A percentile compares a stretch with the other conserved stretches of the same genome.
Evolutionary conservation across 2,888 invertebrate species (phyloP).

Genomic region (Alloplasta piceator): DNA sequence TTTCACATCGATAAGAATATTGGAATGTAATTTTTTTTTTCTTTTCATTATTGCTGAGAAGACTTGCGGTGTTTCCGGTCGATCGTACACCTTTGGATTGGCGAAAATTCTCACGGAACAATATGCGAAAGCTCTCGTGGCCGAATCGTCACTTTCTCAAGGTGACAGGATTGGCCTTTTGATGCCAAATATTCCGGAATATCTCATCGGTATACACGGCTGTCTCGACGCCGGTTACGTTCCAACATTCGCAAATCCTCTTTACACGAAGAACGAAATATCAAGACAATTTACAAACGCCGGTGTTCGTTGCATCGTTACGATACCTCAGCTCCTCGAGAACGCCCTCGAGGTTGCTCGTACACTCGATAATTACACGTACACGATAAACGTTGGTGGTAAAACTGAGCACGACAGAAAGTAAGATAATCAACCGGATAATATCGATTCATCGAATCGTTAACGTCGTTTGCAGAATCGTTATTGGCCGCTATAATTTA

Average conservation of each 20-base stretch:
- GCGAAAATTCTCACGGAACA: slow-evolving; percentile 85
- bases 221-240: slow-evolving; percentile 87
- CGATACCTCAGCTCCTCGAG: slow-evolving; percentile 87
- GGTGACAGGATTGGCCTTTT: slow-evolving; percentile 88
- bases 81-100: slow-evolving; percentile 87
- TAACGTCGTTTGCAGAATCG: not conserved
- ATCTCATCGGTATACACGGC: slow-evolving; percentile 87
- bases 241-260: slow-evolving; percentile 89
- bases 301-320: slow-evolving; percentile 87
- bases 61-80: slow-evolving; percentile 89
- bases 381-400: slow-evolving; percentile 87
- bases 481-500: not conserved
- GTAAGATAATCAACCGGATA: too few species aligned
- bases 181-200: slow-evolving; percentile 89
- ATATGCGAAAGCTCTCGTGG: slow-evolving; percentile 86
- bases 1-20: slow-evolving; percentile 59
- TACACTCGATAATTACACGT: slow-evolving; percentile 85
- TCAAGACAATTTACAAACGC: slow-evolving; percentile 87
- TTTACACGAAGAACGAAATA: slow-evolving; percentile 88
- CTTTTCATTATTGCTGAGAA: slow-evolving; percentile 76
- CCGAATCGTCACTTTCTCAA: slow-evolving; percentile 85
- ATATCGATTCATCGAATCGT: not conserved
- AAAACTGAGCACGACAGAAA: slow-evolving; percentile 84
- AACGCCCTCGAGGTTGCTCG: slow-evolving; percentile 85
- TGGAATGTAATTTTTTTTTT: slow-evolving; percentile 4